A percentile compares a stretch with the other conserved stretches of the same genome.
phyloP scores from a whole-genome alignment of 2,888 invertebrate genomes.

The Cryptocephalus moraei region DNA sequence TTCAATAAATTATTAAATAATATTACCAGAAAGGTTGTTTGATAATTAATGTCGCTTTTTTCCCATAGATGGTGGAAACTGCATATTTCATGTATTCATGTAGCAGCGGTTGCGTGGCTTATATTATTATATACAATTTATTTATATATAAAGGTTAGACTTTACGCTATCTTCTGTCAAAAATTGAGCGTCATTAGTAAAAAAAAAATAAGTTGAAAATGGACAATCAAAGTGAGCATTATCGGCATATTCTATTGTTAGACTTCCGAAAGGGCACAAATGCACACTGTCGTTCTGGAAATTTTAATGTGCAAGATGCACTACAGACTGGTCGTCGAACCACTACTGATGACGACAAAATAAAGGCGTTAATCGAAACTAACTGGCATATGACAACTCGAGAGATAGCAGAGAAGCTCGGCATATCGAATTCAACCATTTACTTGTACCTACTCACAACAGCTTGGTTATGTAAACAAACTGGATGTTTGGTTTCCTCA shows the following conservation, averaged over 20 bases:
- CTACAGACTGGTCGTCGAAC: not conserved
- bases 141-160: too few species aligned
- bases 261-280: not conserved
- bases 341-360: not conserved
- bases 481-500: not conserved
- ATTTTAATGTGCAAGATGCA: not conserved
- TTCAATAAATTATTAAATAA: too few species aligned
- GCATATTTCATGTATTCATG: too few species aligned
- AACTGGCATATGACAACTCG: not conserved
- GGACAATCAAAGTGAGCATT: not conserved
- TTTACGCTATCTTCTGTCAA: too few species aligned
- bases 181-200: too few species aligned
- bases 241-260: not conserved
- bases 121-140: too few species aligned
- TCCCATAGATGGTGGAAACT: too few species aligned
- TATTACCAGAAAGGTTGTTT: too few species aligned
- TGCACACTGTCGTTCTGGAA: not conserved
- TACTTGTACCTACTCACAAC: not conserved
- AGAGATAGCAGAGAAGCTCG: not conserved
- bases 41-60: too few species aligned
- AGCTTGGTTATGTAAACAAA: not conserved
- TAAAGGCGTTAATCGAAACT: not conserved
- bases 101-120: too few species aligned
- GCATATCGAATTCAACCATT: not conserved
- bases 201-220: too few species aligned